Evolutionary conservation across 1,140 invertebrate genomes (phyloP).

Genomic region (Atopsyche davidsoni): DNA sequence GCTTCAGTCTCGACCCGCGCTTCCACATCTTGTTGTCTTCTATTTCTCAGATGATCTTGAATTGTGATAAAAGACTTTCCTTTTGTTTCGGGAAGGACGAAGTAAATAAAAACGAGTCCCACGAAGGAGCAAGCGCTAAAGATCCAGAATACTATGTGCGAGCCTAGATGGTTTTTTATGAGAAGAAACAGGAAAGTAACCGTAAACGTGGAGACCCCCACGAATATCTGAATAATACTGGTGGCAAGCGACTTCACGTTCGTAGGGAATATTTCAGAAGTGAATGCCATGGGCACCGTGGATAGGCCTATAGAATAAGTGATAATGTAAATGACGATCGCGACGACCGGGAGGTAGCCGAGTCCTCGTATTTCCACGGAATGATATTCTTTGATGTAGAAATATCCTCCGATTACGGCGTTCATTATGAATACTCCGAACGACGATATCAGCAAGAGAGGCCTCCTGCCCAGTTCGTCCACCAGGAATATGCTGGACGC

Average conservation of each 20-base stretch:
- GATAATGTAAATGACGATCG: slow-evolving; percentile 64
- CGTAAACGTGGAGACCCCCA: slow-evolving; percentile 66
- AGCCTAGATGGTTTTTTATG: slow-evolving; percentile 52
- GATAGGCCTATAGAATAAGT: slow-evolving; percentile 64
- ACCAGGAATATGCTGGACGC: slow-evolving; percentile 57
- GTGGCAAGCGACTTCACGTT: slow-evolving; percentile 64
- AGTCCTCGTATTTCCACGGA: slow-evolving; percentile 37
- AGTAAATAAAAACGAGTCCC: slow-evolving; percentile 57
- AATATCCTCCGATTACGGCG: slow-evolving; percentile 53
- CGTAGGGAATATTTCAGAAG: slow-evolving; percentile 69
- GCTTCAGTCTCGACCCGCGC: too few relatives aligned
- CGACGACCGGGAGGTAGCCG: slow-evolving; percentile 56
- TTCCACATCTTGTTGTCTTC: too few relatives aligned
- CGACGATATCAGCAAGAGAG: slow-evolving; percentile 58
- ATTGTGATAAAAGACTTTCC: slow-evolving; percentile 62
- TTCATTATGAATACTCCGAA: slow-evolving; percentile 50
- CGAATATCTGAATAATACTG: slow-evolving; percentile 62
- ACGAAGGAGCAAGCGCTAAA: slow-evolving; percentile 63
- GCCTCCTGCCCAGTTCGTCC: slow-evolving; percentile 64
- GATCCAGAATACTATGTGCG: slow-evolving; percentile 66
- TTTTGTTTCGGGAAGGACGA: slow-evolving; percentile 74
- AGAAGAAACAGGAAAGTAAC: slow-evolving; percentile 69
- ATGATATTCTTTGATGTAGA: slow-evolving; percentile 40
- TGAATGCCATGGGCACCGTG: slow-evolving; percentile 64
- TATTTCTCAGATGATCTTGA: slow-evolving; percentile 39